Conservation (phyloP, 2,888 invertebrate species). For the Caenorhabditis sp. region DNA sequence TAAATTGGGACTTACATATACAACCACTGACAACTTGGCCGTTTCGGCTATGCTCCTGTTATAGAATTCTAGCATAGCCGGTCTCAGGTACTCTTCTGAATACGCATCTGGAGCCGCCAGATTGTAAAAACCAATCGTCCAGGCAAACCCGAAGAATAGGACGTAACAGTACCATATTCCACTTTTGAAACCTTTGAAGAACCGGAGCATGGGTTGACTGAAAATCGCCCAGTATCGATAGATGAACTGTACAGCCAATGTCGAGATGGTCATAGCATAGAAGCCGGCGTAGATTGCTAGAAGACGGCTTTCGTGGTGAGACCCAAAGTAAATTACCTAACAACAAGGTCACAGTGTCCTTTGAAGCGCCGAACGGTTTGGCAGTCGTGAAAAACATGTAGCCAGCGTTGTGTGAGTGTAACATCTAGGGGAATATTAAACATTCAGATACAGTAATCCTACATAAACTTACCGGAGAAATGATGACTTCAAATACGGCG, state of each 20-base stretch:
- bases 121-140: not conserved
- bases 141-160: not conserved
- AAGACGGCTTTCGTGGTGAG: not conserved
- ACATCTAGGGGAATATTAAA: not conserved
- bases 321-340: not conserved
- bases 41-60: not conserved
- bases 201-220: not conserved
- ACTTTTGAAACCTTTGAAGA: not conserved
- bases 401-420: constrained; percentile 8
- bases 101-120: not conserved
- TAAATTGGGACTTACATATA: not conserved
- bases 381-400: not conserved
- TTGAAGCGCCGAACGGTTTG: not conserved
- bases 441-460: too few species aligned
- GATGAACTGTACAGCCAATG: constrained; percentile 13
- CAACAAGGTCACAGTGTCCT: not conserved
- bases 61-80: not conserved
- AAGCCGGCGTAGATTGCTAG: constrained; percentile 17
- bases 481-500: not conserved
- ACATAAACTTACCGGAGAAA: not conserved
- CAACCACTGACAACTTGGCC: not conserved
- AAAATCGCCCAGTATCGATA: constrained; percentile 14
- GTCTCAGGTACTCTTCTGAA: constrained; percentile 7
- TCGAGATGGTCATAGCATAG: constrained; percentile 1
- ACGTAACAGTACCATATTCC: not conserved